Evolutionary conservation across 1,140 invertebrate genomes (phyloP), one percentile per base, ranked within the genome.

Genomic region (Leptopilina boulardi): DNA sequence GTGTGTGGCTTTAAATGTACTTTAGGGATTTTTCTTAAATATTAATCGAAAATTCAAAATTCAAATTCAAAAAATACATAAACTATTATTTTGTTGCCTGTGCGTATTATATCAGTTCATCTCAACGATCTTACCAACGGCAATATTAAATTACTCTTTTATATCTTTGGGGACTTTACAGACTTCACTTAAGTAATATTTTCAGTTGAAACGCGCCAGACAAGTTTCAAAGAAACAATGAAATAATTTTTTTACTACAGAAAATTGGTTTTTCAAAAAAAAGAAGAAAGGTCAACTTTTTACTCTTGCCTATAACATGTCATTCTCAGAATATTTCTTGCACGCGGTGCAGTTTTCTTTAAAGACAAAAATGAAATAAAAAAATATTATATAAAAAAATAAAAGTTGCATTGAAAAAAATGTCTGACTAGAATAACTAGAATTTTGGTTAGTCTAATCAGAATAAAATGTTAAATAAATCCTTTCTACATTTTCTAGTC

Each of bases 71-170:
- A n/a, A n/a, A n/a, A n/a, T 66, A 23, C 21, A 2, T 30, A 66
- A 66, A 66, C 23, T 66, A 66, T 66, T 66, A 30, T 66, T 66
- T 66, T 5, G 59, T 66, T 66, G n/a, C 13, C 26, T 15, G 1
- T 30, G n/a, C n/a, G 23, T 66, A 66, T 66, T 66, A 66, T 66
- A n/a, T 11, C n/a, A 30, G 23, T 66, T 13, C 26, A 30, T 30
- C 4, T 66, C 26, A n/a, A n/a, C 23, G 56, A 66, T 66, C 56
- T 2, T 4, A 13, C 11, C 23, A 30, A 21, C 5, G 15, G 15
- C 56, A 66, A 66, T 26, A 66, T 66, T 30, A 66, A 30, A 66
- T 30, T 66, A 66, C 56, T 30, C 9, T 15, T 66, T 66, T 26
- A 30, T 66, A 26, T 11, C 56, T 66, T 11, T 10, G 10, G 56